These are phyloP conservation scores for Pleuronectes platessa DNA, from an alignment of 2,113 vertebrate genomes.

Conservation along the genomic window DNA sequence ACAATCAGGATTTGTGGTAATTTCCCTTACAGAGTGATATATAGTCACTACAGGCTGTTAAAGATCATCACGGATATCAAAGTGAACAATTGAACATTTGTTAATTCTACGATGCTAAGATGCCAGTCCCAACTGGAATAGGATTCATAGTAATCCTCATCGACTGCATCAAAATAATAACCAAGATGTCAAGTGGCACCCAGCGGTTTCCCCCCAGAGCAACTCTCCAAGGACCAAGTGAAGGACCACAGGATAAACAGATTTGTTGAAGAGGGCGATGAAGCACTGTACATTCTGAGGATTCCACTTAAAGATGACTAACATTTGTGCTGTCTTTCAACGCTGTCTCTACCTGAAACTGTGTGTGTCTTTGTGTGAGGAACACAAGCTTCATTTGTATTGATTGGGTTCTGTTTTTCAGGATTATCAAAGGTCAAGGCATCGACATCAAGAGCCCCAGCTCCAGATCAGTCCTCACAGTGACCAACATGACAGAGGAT, in stretches of 20 bases:
- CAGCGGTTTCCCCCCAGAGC: conserved; percentile 58
- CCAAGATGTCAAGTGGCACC: conserved; percentile 62
- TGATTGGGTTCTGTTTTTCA: conserved; percentile 74
- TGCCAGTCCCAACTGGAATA: conserved; percentile 50
- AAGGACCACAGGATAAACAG: conserved; percentile 44
- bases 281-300: conserved; percentile 42
- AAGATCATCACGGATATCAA: conserved; percentile 47
- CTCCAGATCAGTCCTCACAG: conserved; percentile 96
- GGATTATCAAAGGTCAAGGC: conserved; percentile 95
- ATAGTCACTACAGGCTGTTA: conserved; percentile 42
- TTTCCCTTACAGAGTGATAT: conserved; percentile 17
- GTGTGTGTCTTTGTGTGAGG: background rate
- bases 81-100: conserved; percentile 51
- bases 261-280: conserved; percentile 62
- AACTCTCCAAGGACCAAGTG: conserved; percentile 12
- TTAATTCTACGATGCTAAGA: conserved; percentile 54
- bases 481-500: conserved; percentile 98
- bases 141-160: conserved; percentile 44
- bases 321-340: conserved; percentile 36
- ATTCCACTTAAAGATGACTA: conserved; percentile 52
- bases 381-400: conserved; percentile 38
- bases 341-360: background rate
- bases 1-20: conserved; percentile 24
- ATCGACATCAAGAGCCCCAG: conserved; percentile 96
- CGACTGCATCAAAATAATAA: conserved; percentile 61